Evolutionary conservation across 2,888 invertebrate genomes (phyloP).

Genomic region (Gymnocheta viridis): DNA sequence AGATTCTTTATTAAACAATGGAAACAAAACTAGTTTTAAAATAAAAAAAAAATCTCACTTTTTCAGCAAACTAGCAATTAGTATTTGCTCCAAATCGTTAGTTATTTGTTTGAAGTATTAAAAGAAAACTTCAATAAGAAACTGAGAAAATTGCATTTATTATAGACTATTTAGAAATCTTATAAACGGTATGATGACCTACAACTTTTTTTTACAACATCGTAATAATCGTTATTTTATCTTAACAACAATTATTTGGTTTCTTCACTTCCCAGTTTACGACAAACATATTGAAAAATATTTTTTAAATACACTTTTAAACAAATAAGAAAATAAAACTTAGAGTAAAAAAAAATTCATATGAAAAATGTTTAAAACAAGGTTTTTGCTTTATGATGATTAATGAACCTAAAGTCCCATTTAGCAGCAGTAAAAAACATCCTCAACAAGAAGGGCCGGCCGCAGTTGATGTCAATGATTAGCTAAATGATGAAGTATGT

Average conservation of each 20-base stretch:
- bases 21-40: not conserved
- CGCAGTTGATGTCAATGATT: not conserved
- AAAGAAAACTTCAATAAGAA: constrained; percentile 24
- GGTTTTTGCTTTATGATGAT: constrained; percentile 33
- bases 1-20: not conserved
- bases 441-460: not conserved
- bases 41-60: not conserved
- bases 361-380: not conserved
- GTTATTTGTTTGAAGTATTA: not conserved
- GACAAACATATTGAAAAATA: constrained; percentile 5
- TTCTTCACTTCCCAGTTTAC: constrained; percentile 28
- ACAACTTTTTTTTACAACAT: constrained; percentile 23
- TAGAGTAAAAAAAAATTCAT: constrained; percentile 1
- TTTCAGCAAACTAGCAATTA: not conserved
- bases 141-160: constrained; percentile 27
- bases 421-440: not conserved
- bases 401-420: constrained; percentile 38
- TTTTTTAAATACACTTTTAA: not conserved
- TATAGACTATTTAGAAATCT: constrained; percentile 23
- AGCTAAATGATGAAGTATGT: constrained; percentile 3
- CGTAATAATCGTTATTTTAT: constrained; percentile 40
- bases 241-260: constrained; percentile 35
- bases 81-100: not conserved
- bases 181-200: constrained; percentile 56
- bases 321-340: not conserved